Base-by-base conservation (phyloP, 1,140 invertebrate species). In the Aplysia californica region DNA sequence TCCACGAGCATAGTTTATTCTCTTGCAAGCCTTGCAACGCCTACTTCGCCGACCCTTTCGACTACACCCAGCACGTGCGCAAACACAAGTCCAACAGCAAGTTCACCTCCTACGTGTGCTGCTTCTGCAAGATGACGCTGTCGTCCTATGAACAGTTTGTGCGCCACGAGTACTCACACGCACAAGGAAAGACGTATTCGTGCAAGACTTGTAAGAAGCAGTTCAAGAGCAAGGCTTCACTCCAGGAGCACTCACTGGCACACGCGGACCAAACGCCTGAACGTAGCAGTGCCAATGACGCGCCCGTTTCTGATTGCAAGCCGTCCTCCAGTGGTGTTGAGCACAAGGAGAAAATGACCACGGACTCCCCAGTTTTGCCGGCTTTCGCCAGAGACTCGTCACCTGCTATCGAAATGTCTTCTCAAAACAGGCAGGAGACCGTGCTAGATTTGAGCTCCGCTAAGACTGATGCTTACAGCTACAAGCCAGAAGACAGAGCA, bases 101-200 rank as follows among this genome's bases (percentile, higher is more conserved):
- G 21, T 84, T 84, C 58, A 61, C 55, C 5, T 69, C 70, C 2
- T 86, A 82, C 65, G 36, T 72, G 5, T 87, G 86, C 68, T 85
- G 86, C 39, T 86, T 85, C 68, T 87, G 86, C 50, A 71, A 81
- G 3, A 66, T 66, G 4, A 56, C 44, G 4, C 73, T 84, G 10
- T 56, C 74, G 20, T 79, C 78, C 2, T 86, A 84, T 59, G 81
- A 85, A 5, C 81, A 82, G 67, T 86, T 85, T 64, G 73, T 85
- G 26, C 58, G 78, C 15, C 86, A 87, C 65, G 84, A 86, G 66
- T 82, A 86, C 64, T 79, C 83, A 15, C 86, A 87, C 71, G 81
- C 81, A 1, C 84, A 85, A 41, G 61, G 75, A 15, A 82, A 82
- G 61, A 75, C 72, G 0, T 80, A 84, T 74, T 76, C 81, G 0